Conservation (phyloP, 2,888 invertebrate genomes). For the Epiblema foenella region DNA sequence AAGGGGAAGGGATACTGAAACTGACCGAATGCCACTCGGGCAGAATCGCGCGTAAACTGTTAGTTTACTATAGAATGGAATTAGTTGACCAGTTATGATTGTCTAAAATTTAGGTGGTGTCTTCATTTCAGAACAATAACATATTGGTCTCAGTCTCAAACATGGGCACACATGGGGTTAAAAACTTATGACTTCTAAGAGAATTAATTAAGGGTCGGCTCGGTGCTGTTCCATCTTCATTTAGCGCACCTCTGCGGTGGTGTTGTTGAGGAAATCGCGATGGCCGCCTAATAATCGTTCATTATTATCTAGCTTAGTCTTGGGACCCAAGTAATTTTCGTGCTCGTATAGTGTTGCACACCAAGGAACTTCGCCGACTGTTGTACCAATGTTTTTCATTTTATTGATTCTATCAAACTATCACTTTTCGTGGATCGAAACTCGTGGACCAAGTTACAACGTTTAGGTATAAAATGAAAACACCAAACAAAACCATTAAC, state of each 20-base stretch:
- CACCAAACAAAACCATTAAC: neutral
- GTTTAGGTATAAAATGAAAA: too few relatives aligned
- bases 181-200: constrained; percentile 11
- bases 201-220: constrained; percentile 58
- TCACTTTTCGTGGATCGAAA: neutral
- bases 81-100: too few relatives aligned
- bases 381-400: neutral
- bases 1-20: too few relatives aligned
- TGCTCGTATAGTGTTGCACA: too few relatives aligned
- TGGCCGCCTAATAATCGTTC: constrained; percentile 52
- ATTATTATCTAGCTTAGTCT: constrained; percentile 8
- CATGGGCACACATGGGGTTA: neutral
- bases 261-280: constrained; percentile 53
- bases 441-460: too few relatives aligned
- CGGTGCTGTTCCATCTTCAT: constrained; percentile 58
- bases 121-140: neutral
- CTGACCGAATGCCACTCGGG: too few relatives aligned
- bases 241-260: constrained; percentile 51
- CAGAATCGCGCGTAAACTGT: too few relatives aligned
- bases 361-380: too few relatives aligned
- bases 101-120: neutral
- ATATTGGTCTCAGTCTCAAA: too few relatives aligned
- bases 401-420: neutral
- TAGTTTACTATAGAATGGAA: too few relatives aligned
- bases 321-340: too few relatives aligned